Evolutionary conservation across 2,797 vertebrate genomes (phyloP).

Genomic region (Microctenopoma stevenorrisi): DNA sequence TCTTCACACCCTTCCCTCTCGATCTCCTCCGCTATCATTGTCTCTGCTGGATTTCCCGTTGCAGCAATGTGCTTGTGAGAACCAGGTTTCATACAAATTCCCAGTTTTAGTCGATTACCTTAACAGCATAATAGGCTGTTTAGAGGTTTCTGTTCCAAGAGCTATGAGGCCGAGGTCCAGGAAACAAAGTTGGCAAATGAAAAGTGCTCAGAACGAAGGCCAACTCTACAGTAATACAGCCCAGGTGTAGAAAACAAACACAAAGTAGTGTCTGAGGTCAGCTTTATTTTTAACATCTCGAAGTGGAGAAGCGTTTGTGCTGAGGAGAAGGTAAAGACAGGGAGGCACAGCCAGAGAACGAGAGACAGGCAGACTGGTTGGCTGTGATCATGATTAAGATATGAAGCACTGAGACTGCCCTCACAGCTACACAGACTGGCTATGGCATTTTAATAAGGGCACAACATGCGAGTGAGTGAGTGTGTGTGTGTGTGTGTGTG

Average conservation of each 20-base stretch:
- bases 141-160: not conserved
- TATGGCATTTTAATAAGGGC: conserved; percentile 60
- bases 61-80: no score
- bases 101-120: not conserved
- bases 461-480: conserved; percentile 15
- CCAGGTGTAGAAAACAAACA: not conserved
- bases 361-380: conserved; percentile 29
- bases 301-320: conserved; percentile 2
- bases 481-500: conserved; percentile 22
- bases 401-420: conserved; percentile 70
- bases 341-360: conserved; percentile 17
- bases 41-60: not conserved
- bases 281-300: conserved; percentile 4
- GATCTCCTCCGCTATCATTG: not conserved
- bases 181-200: not conserved
- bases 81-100: not conserved
- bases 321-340: conserved; percentile 10
- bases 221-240: not conserved
- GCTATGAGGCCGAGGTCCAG: no score
- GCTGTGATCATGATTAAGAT: conserved; percentile 64
- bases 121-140: not conserved
- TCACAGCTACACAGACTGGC: conserved; percentile 55
- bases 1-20: not conserved
- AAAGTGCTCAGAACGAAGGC: not conserved
- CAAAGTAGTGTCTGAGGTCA: conserved; percentile 2